Evolutionary conservation across 2,113 vertebrate species (phyloP).

Genomic region (Neolamprologus hecqui): DNA sequence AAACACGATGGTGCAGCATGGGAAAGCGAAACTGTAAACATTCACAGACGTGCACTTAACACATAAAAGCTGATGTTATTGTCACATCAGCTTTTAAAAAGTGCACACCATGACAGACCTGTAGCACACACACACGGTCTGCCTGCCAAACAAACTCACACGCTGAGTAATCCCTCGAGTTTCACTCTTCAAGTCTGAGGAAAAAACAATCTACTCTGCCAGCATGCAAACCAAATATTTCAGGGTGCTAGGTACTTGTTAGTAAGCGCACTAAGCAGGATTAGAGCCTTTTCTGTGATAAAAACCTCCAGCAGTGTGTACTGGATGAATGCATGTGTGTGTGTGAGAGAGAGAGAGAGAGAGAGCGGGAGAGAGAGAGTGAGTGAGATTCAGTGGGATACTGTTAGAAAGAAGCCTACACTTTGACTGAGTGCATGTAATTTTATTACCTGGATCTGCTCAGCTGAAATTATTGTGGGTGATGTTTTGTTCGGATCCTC

Average conservation of each 20-base stretch:
- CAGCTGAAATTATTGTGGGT: not conserved
- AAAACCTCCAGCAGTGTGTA: constrained; percentile 4
- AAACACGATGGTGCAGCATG: not conserved
- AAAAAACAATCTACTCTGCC: not conserved
- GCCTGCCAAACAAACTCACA: constrained; percentile 21
- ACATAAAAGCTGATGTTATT: not conserved
- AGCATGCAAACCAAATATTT: constrained; percentile 35
- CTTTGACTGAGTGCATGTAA: constrained; percentile 18
- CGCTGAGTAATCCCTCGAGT: constrained; percentile 36
- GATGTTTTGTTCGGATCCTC: not conserved
- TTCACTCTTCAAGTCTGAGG: constrained; percentile 24
- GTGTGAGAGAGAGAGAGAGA: not conserved
- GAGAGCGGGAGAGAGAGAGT: not conserved
- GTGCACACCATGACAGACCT: not conserved
- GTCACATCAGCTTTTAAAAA: constrained; percentile 12
- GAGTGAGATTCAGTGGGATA: not conserved
- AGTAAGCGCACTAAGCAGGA: constrained; percentile 45
- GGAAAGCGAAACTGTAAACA: not conserved
- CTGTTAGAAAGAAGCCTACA: not conserved
- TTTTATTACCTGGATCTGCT: constrained; percentile 8
- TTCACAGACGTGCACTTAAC: not conserved
- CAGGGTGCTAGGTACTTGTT: constrained; percentile 39
- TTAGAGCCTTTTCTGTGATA: constrained; percentile 42
- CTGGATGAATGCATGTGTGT: not conserved
- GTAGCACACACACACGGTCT: not conserved